Base-by-base conservation (phyloP, 2,113 vertebrate species). In the Thermophis baileyi region DNA sequence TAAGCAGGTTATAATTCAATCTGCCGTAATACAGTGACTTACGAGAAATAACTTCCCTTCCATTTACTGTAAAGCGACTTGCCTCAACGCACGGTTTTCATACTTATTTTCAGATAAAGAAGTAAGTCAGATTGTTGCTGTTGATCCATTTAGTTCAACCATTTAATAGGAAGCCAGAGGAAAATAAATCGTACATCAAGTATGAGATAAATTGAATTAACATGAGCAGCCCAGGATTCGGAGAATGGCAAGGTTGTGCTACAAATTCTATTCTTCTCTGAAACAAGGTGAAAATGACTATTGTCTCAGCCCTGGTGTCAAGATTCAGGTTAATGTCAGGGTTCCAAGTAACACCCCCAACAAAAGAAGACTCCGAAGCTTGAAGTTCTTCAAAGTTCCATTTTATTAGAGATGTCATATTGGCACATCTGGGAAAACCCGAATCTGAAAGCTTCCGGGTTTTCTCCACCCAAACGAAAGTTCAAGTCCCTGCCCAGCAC, bases 1-100 rank as follows among this genome's bases (percentile, higher is more conserved):
- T 93, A 81, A 51, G 55, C 85, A 95, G 94, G 50, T 96, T 94
- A 94, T 94, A 96, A 97, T 96, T 95, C 91, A 95, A 96, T 95
- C 50, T 90, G 89, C 50, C 0, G 11, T 20, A 89, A 90, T 92
- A 93, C 12, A 49, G 74, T 74, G 93, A 95, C 92, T 97, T 97
- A 96, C 96, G 85, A 94, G 94, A 96, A 97, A 95, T 94, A 44
- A 90, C 47, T 90, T 93, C 95, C 69, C 90, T 92, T 96, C 91
- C 90, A 10, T 95, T 97, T 96, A 94, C 95, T 2, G 91, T 94
- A 85, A 95, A 94, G 89, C 90, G 92, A 95, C 87, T 74, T 90
- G 63, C 44, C 92, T 81, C 93, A 93, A 96, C 93, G 63, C 63
- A 94, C 55, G 87, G 92, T 92, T 92, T 53, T 49, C 46, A 93